Evolutionary conservation across 2,888 invertebrate genomes (phyloP).

Genomic region (Sturmia bella): DNA sequence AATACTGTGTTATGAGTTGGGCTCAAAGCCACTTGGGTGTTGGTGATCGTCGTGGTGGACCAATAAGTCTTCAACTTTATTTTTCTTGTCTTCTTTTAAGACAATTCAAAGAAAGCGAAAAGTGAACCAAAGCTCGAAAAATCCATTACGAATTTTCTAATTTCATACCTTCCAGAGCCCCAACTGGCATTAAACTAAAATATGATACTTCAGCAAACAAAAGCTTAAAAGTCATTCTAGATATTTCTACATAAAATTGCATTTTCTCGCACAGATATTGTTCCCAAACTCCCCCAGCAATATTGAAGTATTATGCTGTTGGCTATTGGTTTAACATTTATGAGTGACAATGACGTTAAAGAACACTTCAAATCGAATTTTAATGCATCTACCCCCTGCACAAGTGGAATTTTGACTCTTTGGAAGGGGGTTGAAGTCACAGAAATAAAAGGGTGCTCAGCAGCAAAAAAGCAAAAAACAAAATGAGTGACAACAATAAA

Average conservation of each 20-base stretch:
- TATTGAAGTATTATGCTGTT: slow-evolving; percentile 8
- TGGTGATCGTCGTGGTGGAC: too few species aligned
- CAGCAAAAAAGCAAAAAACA: not conserved
- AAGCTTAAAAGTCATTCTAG: too few species aligned
- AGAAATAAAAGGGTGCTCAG: not conserved
- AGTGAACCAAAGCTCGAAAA: too few species aligned
- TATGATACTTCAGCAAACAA: slow-evolving; percentile 16
- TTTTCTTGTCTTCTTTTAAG: too few species aligned
- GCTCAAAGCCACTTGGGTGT: too few species aligned
- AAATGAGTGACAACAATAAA: slow-evolving; percentile 9
- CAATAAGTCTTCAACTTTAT: too few species aligned
- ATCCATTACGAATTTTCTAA: too few species aligned
- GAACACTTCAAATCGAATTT: not conserved
- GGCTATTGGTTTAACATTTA: slow-evolving; percentile 13
- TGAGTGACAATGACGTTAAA: slow-evolving; percentile 30
- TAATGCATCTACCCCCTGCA: not conserved
- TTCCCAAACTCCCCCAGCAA: slow-evolving; percentile 30
- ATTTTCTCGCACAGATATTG: slow-evolving; percentile 14
- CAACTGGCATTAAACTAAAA: slow-evolving; percentile 6
- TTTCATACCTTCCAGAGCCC: too few species aligned
- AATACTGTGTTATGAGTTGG: too few species aligned
- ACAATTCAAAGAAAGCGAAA: too few species aligned
- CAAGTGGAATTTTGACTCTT: not conserved
- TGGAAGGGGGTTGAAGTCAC: not conserved
- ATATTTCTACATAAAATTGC: slow-evolving; percentile 20